Conservation (phyloP, 2,797 vertebrate genomes). For the Hozukius guyotensis region DNA sequence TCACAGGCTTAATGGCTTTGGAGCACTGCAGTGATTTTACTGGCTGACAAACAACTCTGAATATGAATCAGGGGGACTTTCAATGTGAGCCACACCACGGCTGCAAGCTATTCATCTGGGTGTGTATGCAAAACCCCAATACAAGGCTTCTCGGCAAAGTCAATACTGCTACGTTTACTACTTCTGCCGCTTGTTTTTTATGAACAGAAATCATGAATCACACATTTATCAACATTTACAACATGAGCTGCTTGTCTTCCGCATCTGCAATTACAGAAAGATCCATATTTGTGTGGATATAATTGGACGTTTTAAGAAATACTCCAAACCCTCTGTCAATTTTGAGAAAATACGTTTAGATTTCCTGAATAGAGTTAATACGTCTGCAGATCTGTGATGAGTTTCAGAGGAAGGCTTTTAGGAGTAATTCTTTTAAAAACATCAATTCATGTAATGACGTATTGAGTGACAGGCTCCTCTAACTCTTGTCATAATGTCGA, state of each 20-base stretch:
- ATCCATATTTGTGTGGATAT: background rate
- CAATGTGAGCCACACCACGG: conserved; percentile 17
- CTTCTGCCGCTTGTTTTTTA: background rate
- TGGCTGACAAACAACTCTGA: conserved; percentile 60
- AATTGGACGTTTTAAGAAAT: background rate
- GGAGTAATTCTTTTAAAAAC: conserved; percentile 16
- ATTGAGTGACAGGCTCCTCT: conserved; percentile 25
- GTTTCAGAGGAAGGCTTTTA: background rate
- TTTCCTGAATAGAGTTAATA: background rate
- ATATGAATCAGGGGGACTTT: conserved; percentile 63
- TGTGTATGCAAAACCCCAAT: conserved; percentile 7
- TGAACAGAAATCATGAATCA: background rate
- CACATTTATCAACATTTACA: background rate
- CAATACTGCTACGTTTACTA: background rate
- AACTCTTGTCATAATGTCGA: conserved; percentile 6
- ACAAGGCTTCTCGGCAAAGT: conserved; percentile 15
- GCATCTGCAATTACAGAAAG: background rate
- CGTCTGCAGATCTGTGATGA: conserved; percentile 12
- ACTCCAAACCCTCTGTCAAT: background rate
- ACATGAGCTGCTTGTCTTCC: background rate
- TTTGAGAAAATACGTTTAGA: background rate
- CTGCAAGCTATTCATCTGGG: conserved; percentile 26
- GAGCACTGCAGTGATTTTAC: conserved; percentile 61
- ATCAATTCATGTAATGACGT: conserved; percentile 16
- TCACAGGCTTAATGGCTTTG: conserved; percentile 61